Conservation (phyloP, 2,797 vertebrate genomes). For the Helicolenus hilgendorfi region DNA sequence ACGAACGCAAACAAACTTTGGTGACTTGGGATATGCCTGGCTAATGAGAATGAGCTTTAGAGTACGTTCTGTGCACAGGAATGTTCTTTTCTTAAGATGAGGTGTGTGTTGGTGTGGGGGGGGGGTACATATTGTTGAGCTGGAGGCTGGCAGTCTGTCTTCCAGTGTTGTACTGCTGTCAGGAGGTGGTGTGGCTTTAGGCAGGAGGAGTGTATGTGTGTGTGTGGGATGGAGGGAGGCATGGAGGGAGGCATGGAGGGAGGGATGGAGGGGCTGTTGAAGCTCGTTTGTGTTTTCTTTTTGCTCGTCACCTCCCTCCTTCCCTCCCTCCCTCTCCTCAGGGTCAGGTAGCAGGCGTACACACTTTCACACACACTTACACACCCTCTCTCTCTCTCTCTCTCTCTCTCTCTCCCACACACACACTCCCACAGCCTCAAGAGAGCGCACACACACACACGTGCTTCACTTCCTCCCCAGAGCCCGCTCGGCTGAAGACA, state of each 20-base stretch:
- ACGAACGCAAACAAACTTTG: neutral
- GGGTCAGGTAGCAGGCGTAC: conserved; percentile 88
- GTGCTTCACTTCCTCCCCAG: conserved; percentile 76
- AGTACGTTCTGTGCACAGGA: neutral
- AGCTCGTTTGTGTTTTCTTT: conserved; percentile 74
- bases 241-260: neutral
- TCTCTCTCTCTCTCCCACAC: neutral
- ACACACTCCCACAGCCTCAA: conserved; percentile 44
- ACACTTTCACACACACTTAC: conserved; percentile 37
- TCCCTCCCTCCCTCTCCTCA: conserved; percentile 44
- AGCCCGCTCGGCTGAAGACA: conserved; percentile 77
- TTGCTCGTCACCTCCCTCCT: conserved; percentile 64
- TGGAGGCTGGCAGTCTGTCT: conserved; percentile 50
- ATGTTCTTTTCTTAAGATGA: neutral
- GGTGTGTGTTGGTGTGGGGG: neutral
- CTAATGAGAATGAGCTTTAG: neutral
- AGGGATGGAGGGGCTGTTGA: conserved; percentile 47
- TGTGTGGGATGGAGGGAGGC: conserved; percentile 13
- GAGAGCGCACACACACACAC: conserved; percentile 49
- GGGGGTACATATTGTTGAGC: conserved; percentile 1
- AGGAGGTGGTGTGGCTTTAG: conserved; percentile 65
- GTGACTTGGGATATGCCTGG: neutral
- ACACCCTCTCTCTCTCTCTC: neutral
- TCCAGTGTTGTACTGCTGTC: conserved; percentile 63
- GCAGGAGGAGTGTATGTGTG: conserved; percentile 34